phyloP scores from a whole-genome alignment of 2,797 vertebrate genomes.

The Falco concolor region DNA sequence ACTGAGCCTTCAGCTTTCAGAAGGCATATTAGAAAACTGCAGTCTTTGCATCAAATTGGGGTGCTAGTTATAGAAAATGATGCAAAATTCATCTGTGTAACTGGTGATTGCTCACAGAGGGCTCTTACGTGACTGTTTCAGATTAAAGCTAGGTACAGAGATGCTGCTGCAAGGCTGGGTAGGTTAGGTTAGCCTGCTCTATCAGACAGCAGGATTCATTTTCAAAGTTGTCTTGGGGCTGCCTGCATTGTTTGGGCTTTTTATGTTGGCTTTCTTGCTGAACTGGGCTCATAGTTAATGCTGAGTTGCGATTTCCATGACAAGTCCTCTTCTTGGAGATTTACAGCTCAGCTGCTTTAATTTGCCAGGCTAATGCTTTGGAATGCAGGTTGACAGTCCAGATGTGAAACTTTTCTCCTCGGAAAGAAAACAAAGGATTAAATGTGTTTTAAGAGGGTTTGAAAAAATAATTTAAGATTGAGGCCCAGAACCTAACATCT shows the following conservation, averaged over 20 bases:
- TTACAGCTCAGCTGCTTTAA: conserved; percentile 62
- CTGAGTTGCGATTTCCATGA: conserved; percentile 47
- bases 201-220: neutral
- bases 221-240: neutral
- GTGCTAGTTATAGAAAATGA: neutral
- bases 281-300: neutral
- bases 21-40: accelerated
- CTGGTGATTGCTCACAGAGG: neutral
- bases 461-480: conserved; percentile 47
- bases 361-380: conserved; percentile 63
- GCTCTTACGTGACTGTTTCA: neutral
- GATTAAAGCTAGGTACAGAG: neutral
- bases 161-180: neutral
- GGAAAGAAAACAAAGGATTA: conserved; percentile 61
- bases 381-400: conserved; percentile 70
- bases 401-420: conserved; percentile 65
- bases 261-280: neutral
- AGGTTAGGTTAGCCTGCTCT: neutral
- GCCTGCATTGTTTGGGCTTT: neutral
- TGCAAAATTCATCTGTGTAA: accelerated
- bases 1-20: neutral
- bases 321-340: conserved; percentile 47
- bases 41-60: neutral
- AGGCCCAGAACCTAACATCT: neutral
- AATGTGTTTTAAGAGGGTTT: conserved; percentile 33